phyloP scores from a whole-genome alignment of 2,113 vertebrate genomes.

The Eidolon helvum region DNA sequence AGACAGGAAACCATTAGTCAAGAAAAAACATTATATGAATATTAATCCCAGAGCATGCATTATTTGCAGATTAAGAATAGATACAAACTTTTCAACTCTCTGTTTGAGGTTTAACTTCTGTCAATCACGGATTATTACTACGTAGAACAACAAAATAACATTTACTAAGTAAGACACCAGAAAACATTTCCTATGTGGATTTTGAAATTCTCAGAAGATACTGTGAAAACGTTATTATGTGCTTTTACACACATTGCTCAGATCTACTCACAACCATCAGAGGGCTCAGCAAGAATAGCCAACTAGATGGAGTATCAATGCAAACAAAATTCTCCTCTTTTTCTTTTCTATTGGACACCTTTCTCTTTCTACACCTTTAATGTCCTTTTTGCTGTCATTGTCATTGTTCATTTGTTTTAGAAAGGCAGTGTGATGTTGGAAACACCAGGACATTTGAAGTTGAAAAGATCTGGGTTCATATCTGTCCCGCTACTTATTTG shows the following conservation, averaged over 20 bases:
- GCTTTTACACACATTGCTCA: not conserved
- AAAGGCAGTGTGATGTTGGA: not conserved
- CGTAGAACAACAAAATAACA: not conserved
- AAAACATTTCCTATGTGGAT: not conserved
- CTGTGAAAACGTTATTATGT: not conserved
- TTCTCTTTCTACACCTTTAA: not conserved
- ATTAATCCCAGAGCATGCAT: not conserved
- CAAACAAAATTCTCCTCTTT: not conserved
- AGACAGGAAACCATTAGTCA: constrained; percentile 15
- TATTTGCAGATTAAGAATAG: not conserved
- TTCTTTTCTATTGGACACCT: not conserved
- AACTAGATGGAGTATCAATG: not conserved
- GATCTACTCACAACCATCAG: not conserved
- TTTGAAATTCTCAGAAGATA: not conserved
- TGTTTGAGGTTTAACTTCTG: not conserved
- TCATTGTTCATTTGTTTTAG: not conserved
- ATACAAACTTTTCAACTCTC: constrained; percentile 4
- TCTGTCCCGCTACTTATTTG: not conserved
- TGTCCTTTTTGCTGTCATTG: not conserved
- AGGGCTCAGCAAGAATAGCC: not conserved
- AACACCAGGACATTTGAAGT: not conserved
- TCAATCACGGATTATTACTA: not conserved
- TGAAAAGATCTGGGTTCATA: not conserved
- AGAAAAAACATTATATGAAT: not conserved
- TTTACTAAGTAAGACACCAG: not conserved